Evolutionary conservation across 2,888 invertebrate species (phyloP).

Genomic region (Fragum fragum): DNA sequence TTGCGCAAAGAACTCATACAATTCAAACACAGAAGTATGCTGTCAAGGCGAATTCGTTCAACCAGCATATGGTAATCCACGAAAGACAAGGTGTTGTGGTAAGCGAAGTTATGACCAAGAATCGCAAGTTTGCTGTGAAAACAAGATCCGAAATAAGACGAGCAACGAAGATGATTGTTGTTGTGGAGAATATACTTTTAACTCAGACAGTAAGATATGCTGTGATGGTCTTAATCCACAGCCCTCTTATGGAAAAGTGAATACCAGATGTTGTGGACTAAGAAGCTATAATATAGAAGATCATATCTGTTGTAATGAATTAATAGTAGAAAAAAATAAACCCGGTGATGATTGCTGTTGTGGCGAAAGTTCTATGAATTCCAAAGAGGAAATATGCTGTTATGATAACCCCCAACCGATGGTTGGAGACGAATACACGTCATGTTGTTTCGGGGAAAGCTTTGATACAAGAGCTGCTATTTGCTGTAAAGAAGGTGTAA

Average conservation of each 20-base stretch:
- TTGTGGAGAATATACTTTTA: constrained; percentile 51
- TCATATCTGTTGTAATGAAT: constrained; percentile 49
- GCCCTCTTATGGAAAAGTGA: constrained; percentile 34
- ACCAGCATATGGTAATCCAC: constrained; percentile 29
- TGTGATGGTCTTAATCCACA: constrained; percentile 60
- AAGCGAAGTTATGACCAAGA: constrained; percentile 43
- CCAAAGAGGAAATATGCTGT: constrained; percentile 52
- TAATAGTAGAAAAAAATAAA: constrained; percentile 37
- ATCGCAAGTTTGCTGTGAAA: constrained; percentile 54
- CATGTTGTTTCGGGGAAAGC: constrained; percentile 50
- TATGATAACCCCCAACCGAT: constrained; percentile 39
- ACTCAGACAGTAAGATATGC: constrained; percentile 41
- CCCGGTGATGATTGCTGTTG: constrained; percentile 57
- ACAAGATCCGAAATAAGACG: constrained; percentile 40
- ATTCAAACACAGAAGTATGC: constrained; percentile 49
- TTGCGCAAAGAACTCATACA: constrained; percentile 49
- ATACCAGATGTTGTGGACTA: constrained; percentile 47
- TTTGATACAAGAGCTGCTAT: constrained; percentile 52
- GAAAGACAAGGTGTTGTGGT: constrained; percentile 51
- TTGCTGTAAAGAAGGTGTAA: constrained; percentile 47
- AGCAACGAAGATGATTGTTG: constrained; percentile 52
- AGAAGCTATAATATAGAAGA: constrained; percentile 42
- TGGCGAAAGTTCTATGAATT: constrained; percentile 49
- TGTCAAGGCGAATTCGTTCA: constrained; percentile 50
- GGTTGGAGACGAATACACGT: constrained; percentile 41